A percentile compares a stretch with the other conserved stretches of the same genome.
These are phyloP conservation scores for Bostrychus sinensis DNA, from an alignment of 2,113 vertebrate genomes.

Conservation along the genomic window DNA sequence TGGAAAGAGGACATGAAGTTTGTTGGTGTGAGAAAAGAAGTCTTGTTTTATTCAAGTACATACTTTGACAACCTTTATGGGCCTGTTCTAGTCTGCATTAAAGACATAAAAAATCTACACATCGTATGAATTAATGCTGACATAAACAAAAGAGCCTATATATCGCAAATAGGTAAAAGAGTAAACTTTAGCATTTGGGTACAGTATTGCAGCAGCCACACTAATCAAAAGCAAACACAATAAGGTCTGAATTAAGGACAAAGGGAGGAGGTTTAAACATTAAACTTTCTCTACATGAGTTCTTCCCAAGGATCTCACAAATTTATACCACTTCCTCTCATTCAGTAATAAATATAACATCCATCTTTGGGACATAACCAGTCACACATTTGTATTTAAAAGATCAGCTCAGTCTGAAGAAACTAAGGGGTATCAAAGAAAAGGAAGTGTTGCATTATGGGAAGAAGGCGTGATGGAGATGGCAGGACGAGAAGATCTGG, in stretches of 20 bases:
- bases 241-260: constrained; percentile 25
- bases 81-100: constrained; percentile 15
- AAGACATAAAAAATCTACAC: constrained; percentile 15
- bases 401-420: constrained; percentile 8
- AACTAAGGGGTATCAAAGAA: neutral
- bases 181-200: constrained; percentile 5
- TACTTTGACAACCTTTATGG: no score
- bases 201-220: constrained; percentile 12
- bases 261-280: constrained; percentile 26
- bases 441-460: constrained; percentile 11
- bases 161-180: neutral
- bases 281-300: constrained; percentile 6
- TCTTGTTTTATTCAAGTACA: no score
- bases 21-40: no score
- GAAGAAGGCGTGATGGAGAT: neutral
- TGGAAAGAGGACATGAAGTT: no score
- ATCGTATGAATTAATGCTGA: neutral
- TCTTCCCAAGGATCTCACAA: constrained; percentile 16
- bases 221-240: constrained; percentile 41
- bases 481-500: constrained; percentile 26
- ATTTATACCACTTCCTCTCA: constrained; percentile 7
- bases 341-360: neutral
- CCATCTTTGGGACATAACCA: neutral
- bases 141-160: neutral
- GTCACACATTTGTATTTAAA: constrained; percentile 2